A percentile compares a stretch with the other conserved stretches of the same genome.
Conservation (phyloP, 2,113 vertebrate species). For the Sturnus vulgaris region DNA sequence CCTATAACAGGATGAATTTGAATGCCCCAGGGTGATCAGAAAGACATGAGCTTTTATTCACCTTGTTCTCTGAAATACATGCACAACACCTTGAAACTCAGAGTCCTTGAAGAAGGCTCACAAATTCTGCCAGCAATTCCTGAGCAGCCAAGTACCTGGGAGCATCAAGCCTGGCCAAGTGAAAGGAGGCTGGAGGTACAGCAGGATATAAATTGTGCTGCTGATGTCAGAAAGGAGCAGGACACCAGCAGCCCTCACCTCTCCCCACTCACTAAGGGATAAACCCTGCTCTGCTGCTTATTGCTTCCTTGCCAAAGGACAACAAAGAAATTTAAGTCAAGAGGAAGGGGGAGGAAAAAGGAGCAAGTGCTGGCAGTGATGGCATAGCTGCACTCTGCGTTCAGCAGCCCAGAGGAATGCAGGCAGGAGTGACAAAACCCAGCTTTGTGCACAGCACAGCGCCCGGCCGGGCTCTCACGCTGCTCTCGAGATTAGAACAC, state of each 20-base stretch:
- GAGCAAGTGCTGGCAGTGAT: background rate
- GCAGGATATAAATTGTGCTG: fast-evolving
- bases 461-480: background rate
- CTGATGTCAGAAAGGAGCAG: background rate
- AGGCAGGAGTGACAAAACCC: background rate
- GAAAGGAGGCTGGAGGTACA: background rate
- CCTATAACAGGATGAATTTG: background rate
- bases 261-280: background rate
- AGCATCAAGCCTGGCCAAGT: background rate
- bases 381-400: background rate
- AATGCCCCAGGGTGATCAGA: background rate
- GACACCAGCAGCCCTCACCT: background rate
- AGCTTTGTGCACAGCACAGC: background rate
- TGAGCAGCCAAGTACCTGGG: background rate
- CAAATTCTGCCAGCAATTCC: background rate
- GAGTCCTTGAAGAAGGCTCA: background rate
- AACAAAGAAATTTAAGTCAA: background rate
- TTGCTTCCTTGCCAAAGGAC: background rate
- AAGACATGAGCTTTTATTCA: background rate
- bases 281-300: background rate
- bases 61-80: background rate
- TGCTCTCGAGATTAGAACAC: background rate
- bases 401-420: background rate
- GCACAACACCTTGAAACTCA: background rate
- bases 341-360: background rate